Evolutionary conservation across 2,113 vertebrate genomes (phyloP).

Genomic region (Tragelaphus strepsiceros): DNA sequence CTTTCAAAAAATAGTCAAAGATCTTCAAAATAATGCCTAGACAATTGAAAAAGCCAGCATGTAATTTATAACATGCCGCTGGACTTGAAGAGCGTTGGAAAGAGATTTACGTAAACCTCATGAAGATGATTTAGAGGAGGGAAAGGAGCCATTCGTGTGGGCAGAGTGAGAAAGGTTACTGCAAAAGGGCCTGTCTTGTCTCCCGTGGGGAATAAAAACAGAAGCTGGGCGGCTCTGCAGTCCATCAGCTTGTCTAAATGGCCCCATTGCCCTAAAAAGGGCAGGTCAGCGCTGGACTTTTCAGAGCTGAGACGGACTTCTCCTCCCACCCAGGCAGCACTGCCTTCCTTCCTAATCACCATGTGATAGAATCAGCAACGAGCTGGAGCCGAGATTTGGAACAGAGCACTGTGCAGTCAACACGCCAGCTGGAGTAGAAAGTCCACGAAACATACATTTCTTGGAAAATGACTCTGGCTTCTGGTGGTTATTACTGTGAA

Average conservation of each 20-base stretch:
- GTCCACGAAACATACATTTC: constrained; percentile 74
- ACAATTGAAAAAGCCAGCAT: constrained; percentile 61
- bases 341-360: constrained; percentile 45
- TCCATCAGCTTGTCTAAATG: constrained; percentile 68
- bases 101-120: constrained; percentile 73
- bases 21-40: constrained; percentile 70
- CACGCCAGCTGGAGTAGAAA: constrained; percentile 58
- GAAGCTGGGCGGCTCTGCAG: constrained; percentile 68
- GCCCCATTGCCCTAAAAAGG: neutral
- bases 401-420: constrained; percentile 64
- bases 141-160: constrained; percentile 73
- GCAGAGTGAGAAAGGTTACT: constrained; percentile 73
- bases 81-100: constrained; percentile 73
- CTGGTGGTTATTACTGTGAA: constrained; percentile 64
- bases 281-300: constrained; percentile 10
- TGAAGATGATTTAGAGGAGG: constrained; percentile 77
- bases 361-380: constrained; percentile 60
- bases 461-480: constrained; percentile 77
- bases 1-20: constrained; percentile 63
- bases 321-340: neutral
- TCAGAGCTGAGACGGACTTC: constrained; percentile 73
- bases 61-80: constrained; percentile 72
- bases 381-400: constrained; percentile 76
- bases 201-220: constrained; percentile 30
- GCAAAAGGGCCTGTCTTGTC: constrained; percentile 75